Percentiles rank a stretch among this genome's conserved stretches.
Conservation (phyloP, 2,797 vertebrate genomes). For the Falco cherrug region DNA sequence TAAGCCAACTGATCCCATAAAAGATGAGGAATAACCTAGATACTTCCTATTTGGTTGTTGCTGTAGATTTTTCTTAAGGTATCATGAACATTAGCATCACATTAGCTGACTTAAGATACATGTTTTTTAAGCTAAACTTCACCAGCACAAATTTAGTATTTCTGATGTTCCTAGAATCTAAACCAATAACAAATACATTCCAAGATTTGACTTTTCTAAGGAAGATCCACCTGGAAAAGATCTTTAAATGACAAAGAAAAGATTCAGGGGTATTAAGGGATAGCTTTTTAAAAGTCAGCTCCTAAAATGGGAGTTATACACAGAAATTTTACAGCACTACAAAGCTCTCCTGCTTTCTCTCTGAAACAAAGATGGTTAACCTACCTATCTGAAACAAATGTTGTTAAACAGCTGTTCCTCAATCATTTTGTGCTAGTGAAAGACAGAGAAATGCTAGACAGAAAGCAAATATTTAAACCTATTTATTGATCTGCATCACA, state of each 20-base stretch:
- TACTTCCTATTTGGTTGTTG: neutral
- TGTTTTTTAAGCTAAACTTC: neutral
- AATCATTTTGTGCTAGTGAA: neutral
- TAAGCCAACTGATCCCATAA: neutral
- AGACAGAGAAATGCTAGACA: neutral
- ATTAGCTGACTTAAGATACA: neutral
- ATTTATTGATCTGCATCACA: neutral
- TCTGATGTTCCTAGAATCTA: neutral
- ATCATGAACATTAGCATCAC: neutral
- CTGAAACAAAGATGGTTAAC: neutral
- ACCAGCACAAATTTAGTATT: neutral
- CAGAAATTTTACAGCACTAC: neutral
- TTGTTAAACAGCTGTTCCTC: neutral
- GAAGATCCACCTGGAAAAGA: neutral
- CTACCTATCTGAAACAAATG: neutral
- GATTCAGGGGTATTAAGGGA: neutral
- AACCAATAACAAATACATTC: neutral
- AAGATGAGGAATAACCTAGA: neutral
- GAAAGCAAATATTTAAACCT: neutral
- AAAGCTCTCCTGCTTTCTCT: neutral
- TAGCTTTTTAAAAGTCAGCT: neutral
- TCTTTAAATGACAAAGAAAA: neutral
- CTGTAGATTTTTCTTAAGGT: neutral
- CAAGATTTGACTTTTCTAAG: neutral
- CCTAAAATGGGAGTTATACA: neutral